These are phyloP conservation scores for Grammomys dolichurus DNA, from an alignment of 2,113 vertebrate genomes.

Conservation along the genomic window DNA sequence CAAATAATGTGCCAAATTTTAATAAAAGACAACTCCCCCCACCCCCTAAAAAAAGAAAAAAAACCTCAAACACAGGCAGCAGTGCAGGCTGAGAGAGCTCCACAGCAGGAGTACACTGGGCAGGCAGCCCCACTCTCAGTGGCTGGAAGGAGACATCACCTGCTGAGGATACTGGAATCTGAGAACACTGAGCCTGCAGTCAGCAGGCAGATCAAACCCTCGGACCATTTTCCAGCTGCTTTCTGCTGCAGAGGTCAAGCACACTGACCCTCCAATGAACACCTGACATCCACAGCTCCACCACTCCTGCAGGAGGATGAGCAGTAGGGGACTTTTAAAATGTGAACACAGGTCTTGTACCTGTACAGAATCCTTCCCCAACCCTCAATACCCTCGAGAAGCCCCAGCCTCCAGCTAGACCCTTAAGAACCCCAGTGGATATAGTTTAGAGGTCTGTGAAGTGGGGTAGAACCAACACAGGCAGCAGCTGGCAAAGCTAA, in stretches of 20 bases:
- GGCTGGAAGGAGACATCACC: background rate
- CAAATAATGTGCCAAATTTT: slow-evolving; percentile 99
- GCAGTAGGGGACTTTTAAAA: background rate
- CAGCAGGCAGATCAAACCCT: background rate
- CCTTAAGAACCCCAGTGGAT: background rate
- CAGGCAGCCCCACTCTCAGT: background rate
- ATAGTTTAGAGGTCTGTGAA: background rate
- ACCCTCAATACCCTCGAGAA: background rate
- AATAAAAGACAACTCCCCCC: slow-evolving; percentile 84
- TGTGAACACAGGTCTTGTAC: background rate
- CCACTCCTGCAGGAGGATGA: background rate
- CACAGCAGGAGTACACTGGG: background rate
- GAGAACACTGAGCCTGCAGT: background rate
- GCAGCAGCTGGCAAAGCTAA: background rate
- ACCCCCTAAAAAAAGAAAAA: no score
- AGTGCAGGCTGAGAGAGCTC: no score
- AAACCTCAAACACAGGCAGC: no score
- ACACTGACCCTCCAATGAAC: background rate
- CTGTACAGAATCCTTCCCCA: background rate
- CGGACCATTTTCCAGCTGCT: background rate
- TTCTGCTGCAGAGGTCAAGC: no score
- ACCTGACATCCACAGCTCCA: background rate
- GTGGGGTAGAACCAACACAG: background rate
- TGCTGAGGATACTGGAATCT: background rate
- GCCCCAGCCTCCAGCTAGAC: background rate